These are phyloP conservation scores for Echinarachnius parma DNA, from an alignment of 53 echinoderm and acorn worm genomes.

Conservation along the genomic window DNA sequence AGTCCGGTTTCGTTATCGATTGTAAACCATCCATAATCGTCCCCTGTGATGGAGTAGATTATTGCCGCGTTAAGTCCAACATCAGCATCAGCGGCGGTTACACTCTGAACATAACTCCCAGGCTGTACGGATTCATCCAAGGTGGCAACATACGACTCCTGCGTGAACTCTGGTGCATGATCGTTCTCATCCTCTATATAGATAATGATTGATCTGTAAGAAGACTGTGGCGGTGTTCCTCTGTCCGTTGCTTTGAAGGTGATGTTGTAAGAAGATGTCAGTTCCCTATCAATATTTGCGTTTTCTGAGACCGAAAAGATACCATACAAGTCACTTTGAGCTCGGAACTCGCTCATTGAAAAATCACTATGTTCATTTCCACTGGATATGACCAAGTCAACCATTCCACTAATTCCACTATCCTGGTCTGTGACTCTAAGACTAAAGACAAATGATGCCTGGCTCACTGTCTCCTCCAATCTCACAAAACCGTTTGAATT, in stretches of 20 bases:
- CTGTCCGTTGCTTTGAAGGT: slow-evolving; percentile 68
- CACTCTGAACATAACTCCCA: slow-evolving; percentile 81
- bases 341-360: too few species aligned
- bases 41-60: slow-evolving; percentile 70
- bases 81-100: slow-evolving; percentile 78
- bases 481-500: slow-evolving; percentile 38
- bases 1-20: slow-evolving; percentile 73
- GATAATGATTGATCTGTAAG: slow-evolving; percentile 49
- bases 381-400: slow-evolving; percentile 43
- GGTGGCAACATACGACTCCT: slow-evolving; percentile 52
- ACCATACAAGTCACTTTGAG: too few species aligned
- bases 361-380: slow-evolving; percentile 83
- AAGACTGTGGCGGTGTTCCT: slow-evolving; percentile 56
- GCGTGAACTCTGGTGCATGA: slow-evolving; percentile 67
- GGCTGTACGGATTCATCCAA: slow-evolving; percentile 63
- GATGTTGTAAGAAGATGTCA: slow-evolving; percentile 67
- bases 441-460: slow-evolving; percentile 44
- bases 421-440: slow-evolving; percentile 72
- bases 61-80: slow-evolving; percentile 78
- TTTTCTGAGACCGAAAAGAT: too few species aligned
- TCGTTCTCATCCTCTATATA: slow-evolving; percentile 83
- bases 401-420: slow-evolving; percentile 66
- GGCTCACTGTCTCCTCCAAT: slow-evolving; percentile 55
- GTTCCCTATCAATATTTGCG: slow-evolving; percentile 72
- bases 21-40: slow-evolving; percentile 78